phyloP scores from a whole-genome alignment of 2,797 vertebrate species.

The Notolepis coatsorum region DNA sequence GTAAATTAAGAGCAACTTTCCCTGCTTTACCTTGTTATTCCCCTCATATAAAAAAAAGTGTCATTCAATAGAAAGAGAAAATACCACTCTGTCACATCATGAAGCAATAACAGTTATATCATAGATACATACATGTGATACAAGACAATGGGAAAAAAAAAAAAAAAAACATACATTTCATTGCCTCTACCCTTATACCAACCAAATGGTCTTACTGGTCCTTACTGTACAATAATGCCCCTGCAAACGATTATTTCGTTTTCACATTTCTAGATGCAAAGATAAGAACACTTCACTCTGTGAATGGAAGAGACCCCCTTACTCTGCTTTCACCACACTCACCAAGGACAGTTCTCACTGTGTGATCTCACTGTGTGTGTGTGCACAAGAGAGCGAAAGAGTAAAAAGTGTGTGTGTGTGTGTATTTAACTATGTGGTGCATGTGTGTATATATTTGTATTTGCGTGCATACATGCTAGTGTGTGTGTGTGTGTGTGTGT shows the following conservation, averaged over 20 bases:
- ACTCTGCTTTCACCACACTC: constrained; percentile 35
- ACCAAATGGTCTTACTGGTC: constrained; percentile 61
- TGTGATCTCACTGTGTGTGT: constrained; percentile 16
- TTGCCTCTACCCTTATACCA: constrained; percentile 72
- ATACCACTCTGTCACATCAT: constrained; percentile 50
- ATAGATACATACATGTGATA: constrained; percentile 52
- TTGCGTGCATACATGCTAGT: constrained; percentile 29
- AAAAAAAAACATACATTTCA: constrained; percentile 46
- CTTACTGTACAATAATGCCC: constrained; percentile 78
- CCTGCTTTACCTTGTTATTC: constrained; percentile 53
- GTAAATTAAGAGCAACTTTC: constrained; percentile 44
- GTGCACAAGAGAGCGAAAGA: background rate
- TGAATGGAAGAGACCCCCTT: constrained; percentile 53
- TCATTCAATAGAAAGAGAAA: constrained; percentile 48
- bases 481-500: background rate
- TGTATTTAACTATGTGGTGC: background rate
- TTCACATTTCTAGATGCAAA: constrained; percentile 82
- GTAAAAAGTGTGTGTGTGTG: constrained; percentile 5
- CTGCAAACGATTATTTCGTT: constrained; percentile 59
- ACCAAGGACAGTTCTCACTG: constrained; percentile 32
- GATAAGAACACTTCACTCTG: constrained; percentile 69
- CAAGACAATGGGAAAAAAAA: constrained; percentile 38
- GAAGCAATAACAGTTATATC: constrained; percentile 53
- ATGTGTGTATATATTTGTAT: constrained; percentile 7
- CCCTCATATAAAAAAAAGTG: constrained; percentile 57